These are phyloP conservation scores for Rhopalosiphum maidis DNA, from an alignment of 1,140 invertebrate genomes.

Conservation along the genomic window DNA sequence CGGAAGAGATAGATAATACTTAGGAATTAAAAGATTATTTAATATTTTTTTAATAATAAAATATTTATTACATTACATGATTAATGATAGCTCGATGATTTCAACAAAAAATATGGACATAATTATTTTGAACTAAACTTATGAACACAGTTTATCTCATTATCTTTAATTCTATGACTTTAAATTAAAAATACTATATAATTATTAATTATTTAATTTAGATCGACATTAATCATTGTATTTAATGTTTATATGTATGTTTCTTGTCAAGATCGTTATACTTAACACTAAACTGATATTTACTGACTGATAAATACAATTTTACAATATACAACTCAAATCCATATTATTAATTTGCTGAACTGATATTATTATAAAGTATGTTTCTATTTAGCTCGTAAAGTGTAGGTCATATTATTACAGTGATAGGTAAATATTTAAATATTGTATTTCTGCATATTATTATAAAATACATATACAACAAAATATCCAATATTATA, in stretches of 20 bases:
- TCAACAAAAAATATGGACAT: background rate
- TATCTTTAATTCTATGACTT: background rate
- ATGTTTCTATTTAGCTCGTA: no score
- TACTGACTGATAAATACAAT: background rate
- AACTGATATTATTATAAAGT: background rate
- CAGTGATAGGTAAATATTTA: background rate
- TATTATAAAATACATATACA: background rate
- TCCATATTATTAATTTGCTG: background rate
- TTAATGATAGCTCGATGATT: background rate
- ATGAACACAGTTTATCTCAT: background rate
- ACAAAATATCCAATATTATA: no score
- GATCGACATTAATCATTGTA: background rate
- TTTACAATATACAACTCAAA: background rate
- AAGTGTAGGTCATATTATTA: background rate
- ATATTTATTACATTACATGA: background rate
- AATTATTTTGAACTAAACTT: background rate
- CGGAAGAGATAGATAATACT: background rate
- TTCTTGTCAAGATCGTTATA: background rate
- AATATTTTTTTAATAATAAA: background rate
- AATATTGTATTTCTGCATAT: background rate
- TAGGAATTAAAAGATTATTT: background rate
- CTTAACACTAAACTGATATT: background rate
- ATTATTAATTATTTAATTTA: slow-evolving; percentile 8
- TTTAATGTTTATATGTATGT: background rate
- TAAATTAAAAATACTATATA: background rate